Conservation (phyloP, 1,140 invertebrate species). For the Lepidurus arcticus region DNA sequence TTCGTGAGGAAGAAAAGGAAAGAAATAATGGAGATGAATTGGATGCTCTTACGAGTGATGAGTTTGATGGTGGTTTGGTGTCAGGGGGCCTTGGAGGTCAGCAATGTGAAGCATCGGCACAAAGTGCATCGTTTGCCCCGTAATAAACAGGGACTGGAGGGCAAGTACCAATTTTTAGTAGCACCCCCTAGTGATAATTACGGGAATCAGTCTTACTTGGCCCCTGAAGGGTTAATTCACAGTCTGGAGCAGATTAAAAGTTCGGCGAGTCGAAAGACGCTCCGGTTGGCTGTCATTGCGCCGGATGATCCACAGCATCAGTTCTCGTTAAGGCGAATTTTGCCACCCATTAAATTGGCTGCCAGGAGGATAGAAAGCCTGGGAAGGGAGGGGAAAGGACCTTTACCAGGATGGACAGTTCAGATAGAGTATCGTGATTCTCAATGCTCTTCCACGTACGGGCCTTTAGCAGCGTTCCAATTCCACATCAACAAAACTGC, state of each 20-base stretch:
- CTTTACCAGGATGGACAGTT: conserved; percentile 60
- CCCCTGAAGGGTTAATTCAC: not conserved
- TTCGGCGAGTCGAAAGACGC: conserved; percentile 40
- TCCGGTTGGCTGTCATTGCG: conserved; percentile 61
- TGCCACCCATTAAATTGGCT: conserved; percentile 67
- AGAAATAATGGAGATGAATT: not conserved
- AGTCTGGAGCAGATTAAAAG: not conserved
- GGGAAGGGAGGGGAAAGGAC: conserved; percentile 50
- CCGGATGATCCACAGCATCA: conserved; percentile 56
- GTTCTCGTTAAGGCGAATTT: conserved; percentile 60
- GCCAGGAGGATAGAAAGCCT: conserved; percentile 52
- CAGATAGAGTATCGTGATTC: conserved; percentile 64
- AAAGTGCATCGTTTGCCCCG: not conserved
- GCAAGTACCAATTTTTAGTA: not conserved
- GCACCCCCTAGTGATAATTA: not conserved
- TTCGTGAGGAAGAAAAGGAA: not conserved
- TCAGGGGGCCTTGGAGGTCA: not conserved
- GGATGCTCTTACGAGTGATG: not conserved
- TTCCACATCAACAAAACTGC: conserved; percentile 62
- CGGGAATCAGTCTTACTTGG: not conserved
- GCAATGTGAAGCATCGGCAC: not conserved
- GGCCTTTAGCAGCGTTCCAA: conserved; percentile 70
- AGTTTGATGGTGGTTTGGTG: not conserved
- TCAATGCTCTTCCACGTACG: conserved; percentile 68
- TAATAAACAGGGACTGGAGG: not conserved